Base-by-base conservation (phyloP, 2,113 vertebrate genomes). In the Geococcyx californianus region DNA sequence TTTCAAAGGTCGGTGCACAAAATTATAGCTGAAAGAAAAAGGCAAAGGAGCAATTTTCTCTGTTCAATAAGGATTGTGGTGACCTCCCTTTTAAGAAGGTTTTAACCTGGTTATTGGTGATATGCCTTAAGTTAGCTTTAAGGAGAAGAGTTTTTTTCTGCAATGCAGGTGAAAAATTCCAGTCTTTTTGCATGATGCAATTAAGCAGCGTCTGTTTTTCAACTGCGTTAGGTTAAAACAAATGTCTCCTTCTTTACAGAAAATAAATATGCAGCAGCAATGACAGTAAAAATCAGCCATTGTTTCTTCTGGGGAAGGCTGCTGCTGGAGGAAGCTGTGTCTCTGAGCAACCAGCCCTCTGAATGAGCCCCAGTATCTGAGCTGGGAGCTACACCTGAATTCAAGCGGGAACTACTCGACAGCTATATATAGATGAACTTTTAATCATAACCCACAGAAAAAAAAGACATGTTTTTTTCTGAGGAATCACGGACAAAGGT, bases 31-130 rank as follows among this genome's bases (percentile, higher is more conserved):
- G 81, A 91, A 91, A 69, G 82, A 36, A 83, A 92, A 90, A 81
- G 34, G 34, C n/a, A 75, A 45, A 6, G 1, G 11, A 89, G 31
- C 69, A 63, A 94, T 95, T 93, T 92, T 12, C 42, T 91, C 68
- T 79, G 60, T 80, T 38, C 74, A 67, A 42, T 59, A 86, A 90
- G 72, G 67, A 33, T 52, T 69, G 29, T 21, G 4, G 20, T 82
- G 75, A 92, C 60, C 47, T 87, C 73, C 82, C 23, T 92, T 90
- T 93, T 66, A 83, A 79, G 36, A 93, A 24, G 38, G 13, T 72
- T 67, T 90, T 97, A 84, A 81, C 33, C 45, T 87, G 54, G 29
- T 94, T 94, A 77, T 81, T 86, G 89, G 42, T 62, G 55, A 85
- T 90, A 54, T 1, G 1, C 29, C 69, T 75, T 38, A 94, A 74